A percentile compares a stretch with the other conserved stretches of the same genome.
Conservation (phyloP, 2,113 vertebrate genomes). For the Motacilla alba region DNA sequence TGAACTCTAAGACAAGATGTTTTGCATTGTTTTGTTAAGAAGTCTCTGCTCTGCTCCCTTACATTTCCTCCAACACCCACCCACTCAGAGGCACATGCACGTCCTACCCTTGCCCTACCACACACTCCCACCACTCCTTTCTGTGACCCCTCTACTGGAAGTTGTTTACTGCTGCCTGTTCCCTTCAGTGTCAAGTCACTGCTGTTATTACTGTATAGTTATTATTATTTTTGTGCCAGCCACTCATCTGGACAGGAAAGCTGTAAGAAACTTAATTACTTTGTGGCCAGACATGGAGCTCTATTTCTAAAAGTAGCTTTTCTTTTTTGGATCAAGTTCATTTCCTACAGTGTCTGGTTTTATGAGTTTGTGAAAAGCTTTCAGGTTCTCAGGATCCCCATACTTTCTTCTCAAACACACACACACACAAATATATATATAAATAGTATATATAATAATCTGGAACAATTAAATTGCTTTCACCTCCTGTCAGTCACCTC, state of each 20-base stretch:
- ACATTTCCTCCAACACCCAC: not conserved
- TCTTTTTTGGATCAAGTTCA: constrained; percentile 58
- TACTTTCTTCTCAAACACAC: not conserved
- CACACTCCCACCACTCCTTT: not conserved
- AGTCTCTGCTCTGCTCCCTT: not conserved
- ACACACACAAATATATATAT: not conserved
- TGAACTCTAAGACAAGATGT: not conserved
- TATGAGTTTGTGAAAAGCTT: constrained; percentile 42
- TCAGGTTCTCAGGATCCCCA: not conserved
- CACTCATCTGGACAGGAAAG: constrained; percentile 60
- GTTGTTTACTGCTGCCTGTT: constrained; percentile 37
- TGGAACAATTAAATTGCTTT: constrained; percentile 3
- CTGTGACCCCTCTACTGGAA: not conserved
- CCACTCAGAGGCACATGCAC: not conserved
- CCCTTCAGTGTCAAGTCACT: constrained; percentile 39
- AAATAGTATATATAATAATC: not conserved
- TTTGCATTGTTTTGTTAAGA: not conserved
- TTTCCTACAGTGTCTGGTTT: constrained; percentile 57
- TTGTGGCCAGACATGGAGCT: constrained; percentile 54
- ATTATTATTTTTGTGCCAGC: constrained; percentile 60
- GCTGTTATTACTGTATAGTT: constrained; percentile 53
- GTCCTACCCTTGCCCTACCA: not conserved
- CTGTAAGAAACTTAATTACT: constrained; percentile 67
- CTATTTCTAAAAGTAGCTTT: constrained; percentile 61
- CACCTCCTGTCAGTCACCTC: not conserved